Conservation (phyloP, 1,140 invertebrate genomes). For the Nasonia vitripennis region DNA sequence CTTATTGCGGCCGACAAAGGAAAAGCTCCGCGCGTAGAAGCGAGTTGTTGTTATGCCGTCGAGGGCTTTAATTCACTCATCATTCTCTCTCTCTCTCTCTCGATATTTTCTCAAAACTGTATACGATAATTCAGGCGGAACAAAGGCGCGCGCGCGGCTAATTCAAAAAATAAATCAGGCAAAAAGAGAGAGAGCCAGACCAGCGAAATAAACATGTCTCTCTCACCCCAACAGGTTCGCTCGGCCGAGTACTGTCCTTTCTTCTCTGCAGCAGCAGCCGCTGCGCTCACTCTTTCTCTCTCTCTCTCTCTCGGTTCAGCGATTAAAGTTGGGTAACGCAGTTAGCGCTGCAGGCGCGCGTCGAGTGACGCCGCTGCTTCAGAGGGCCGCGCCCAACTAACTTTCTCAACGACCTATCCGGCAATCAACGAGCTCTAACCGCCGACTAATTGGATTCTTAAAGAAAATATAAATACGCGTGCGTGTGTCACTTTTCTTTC, state of each 20-base stretch:
- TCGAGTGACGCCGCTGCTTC: not conserved
- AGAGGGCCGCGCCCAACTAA: not conserved
- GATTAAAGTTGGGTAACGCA: conserved; percentile 53
- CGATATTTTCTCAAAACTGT: too few species aligned
- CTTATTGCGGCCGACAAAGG: not conserved
- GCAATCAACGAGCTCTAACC: not conserved
- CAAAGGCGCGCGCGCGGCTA: not conserved
- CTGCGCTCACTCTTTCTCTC: conserved; percentile 23
- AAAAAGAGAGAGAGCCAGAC: not conserved
- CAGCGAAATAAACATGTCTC: not conserved
- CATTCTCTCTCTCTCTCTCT: too few species aligned
- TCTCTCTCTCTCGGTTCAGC: conserved; percentile 28
- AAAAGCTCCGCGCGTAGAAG: not conserved
- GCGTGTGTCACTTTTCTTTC: not conserved
- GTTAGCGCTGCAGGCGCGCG: conserved; percentile 37
- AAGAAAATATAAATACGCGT: not conserved
- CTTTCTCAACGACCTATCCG: conserved; percentile 4
- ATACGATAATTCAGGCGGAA: too few species aligned
- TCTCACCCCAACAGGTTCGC: not conserved
- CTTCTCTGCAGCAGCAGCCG: conserved; percentile 9
- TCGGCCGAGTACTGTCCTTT: not conserved
- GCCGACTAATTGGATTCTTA: not conserved
- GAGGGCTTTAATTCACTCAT: too few species aligned
- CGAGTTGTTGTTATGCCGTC: too few species aligned
- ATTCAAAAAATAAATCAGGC: not conserved